A percentile compares a stretch with the other conserved stretches of the same genome.
These are phyloP conservation scores for Numenius phaeopus DNA, from an alignment of 2,797 vertebrate species.

Conservation along the genomic window DNA sequence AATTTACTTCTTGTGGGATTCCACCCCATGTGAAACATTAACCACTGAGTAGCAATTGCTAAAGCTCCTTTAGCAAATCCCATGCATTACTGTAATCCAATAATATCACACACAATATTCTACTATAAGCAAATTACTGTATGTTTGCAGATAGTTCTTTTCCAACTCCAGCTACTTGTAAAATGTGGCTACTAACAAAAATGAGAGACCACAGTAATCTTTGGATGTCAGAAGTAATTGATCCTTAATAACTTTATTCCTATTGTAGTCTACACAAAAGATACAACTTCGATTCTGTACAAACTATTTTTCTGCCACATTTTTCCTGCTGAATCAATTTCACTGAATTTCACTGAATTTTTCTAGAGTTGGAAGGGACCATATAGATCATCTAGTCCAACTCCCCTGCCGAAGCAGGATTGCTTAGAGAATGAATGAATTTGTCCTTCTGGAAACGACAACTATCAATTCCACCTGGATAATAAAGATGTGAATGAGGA, in stretches of 20 bases:
- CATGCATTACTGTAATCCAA: not conserved
- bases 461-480: not conserved
- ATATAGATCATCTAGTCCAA: too few relatives aligned
- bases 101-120: not conserved
- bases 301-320: not conserved
- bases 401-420: too few relatives aligned
- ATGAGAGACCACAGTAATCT: not conserved
- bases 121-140: not conserved
- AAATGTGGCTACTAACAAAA: not conserved
- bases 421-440: too few relatives aligned
- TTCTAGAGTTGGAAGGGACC: too few relatives aligned
- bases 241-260: not conserved
- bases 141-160: not conserved
- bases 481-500: not conserved
- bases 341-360: too few relatives aligned
- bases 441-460: slow-evolving; percentile 8
- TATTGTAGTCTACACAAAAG: not conserved
- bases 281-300: not conserved
- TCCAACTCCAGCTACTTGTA: not conserved
- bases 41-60: not conserved
- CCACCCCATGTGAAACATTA: not conserved
- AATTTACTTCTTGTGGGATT: not conserved
- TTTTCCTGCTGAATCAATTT: not conserved
- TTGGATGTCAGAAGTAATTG: accelerated
- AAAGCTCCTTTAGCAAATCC: not conserved